Base-by-base conservation (phyloP, 1,140 invertebrate species). In the Vanessa atalanta region DNA sequence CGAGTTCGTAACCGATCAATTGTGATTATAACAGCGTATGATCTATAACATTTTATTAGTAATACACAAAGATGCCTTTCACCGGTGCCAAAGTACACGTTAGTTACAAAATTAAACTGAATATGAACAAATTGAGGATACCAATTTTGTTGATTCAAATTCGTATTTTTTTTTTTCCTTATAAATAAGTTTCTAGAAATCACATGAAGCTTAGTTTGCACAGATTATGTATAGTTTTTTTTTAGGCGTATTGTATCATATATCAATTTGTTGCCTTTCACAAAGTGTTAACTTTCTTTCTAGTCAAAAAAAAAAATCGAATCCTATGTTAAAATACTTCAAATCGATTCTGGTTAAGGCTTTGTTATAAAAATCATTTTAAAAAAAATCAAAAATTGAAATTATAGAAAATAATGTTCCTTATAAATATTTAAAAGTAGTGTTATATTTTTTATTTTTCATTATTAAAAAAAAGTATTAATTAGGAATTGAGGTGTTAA, bases 401-500 rank as follows among this genome's bases (percentile, higher is more conserved):
- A 37, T 61, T 37, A 12, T 61, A 61, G 57, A 31, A 57, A 61
- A 37, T 61, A 61, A 61, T 61, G 57, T 61, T 61, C 57, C 57
- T 61, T 61, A 61, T 37, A 61, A 37, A 61, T 57, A 12, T 23
- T 57, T 57, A 43, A 51, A 51, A 0, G n/a, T 61, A 61, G 23
- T 37, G 14, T 61, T 37, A 37, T 61, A 11, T 23, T 57, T 57
- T 60, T 60, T 61, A 14, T 61, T 37, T 14, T 61, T 61, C 31
- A 13, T 61, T 37, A 61, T n/a, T n/a, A 37, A 75, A 60, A 70
- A 26, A 50, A 78, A 57, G 53, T 69, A 57, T 60, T 48, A 47
- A 64, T 64, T 76, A 61, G 68, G 74, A 76, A 76, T 72, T 68
- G 68, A 77, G 43, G 47, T 60, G 57, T 79, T 50, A 73, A 79